A percentile compares a stretch with the other conserved stretches of the same genome.
phyloP scores from a whole-genome alignment of 2,888 invertebrate species.

The Tromatobia lineatoria region DNA sequence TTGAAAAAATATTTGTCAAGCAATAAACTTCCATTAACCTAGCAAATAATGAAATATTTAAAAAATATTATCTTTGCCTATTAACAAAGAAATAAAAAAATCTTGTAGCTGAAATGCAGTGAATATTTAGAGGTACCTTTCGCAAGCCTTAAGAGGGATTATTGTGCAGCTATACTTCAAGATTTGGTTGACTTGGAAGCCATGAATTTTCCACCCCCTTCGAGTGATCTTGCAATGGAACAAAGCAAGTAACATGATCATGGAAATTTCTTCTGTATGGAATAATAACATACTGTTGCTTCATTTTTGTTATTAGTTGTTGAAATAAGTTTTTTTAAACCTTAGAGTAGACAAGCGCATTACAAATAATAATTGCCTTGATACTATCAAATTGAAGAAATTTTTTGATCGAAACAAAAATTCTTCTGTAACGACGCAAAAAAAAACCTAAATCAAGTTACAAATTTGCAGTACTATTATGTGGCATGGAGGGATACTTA shows the following conservation, averaged over 20 bases:
- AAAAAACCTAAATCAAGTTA: background rate
- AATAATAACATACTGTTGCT: background rate
- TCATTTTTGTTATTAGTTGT: too few species aligned
- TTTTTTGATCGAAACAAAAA: background rate
- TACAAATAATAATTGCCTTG: background rate
- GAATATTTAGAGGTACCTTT: conserved; percentile 42
- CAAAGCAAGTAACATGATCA: conserved; percentile 77
- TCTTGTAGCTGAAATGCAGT: conserved; percentile 73
- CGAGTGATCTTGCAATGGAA: conserved; percentile 82
- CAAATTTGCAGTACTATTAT: conserved; percentile 84
- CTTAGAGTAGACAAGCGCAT: background rate
- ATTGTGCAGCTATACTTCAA: conserved; percentile 79
- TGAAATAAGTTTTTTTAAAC: too few species aligned
- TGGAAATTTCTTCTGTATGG: background rate
- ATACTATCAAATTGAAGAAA: background rate
- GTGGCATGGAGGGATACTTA: conserved; percentile 85
- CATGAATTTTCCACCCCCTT: conserved; percentile 75
- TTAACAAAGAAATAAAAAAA: conserved; percentile 19
- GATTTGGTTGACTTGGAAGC: conserved; percentile 78
- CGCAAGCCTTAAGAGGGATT: conserved; percentile 67
- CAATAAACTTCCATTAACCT: too few species aligned
- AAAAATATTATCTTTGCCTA: background rate
- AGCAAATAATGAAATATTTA: too few species aligned
- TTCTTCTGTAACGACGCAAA: background rate
- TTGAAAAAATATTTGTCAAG: too few species aligned